A percentile compares a stretch with the other conserved stretches of the same genome.
phyloP scores from a whole-genome alignment of 2,888 invertebrate genomes.

The Cerceris ruficornis region DNA sequence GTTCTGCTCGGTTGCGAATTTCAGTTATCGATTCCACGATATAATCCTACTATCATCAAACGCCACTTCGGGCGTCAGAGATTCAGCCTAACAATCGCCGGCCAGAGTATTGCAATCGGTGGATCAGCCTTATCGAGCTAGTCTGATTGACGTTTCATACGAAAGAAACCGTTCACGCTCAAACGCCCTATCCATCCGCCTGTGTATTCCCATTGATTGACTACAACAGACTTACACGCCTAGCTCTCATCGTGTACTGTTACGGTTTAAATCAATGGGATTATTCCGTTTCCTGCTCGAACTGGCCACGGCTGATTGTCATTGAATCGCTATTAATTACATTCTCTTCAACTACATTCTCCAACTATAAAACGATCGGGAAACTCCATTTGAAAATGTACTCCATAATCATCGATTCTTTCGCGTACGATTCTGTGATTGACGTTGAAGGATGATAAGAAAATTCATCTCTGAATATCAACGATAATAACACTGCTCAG shows the following conservation, averaged over 20 bases:
- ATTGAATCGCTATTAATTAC: too few species aligned
- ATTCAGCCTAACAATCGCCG: slow-evolving; percentile 33
- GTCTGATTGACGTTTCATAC: slow-evolving; percentile 42
- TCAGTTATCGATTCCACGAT: slow-evolving; percentile 23
- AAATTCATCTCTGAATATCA: too few species aligned
- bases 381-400: too few species aligned
- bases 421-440: too few species aligned
- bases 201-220: slow-evolving; percentile 38
- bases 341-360: too few species aligned
- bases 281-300: slow-evolving; percentile 35
- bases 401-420: too few species aligned
- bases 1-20: too few species aligned
- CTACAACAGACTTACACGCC: slow-evolving; percentile 17
- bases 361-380: too few species aligned
- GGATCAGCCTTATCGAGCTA: slow-evolving; percentile 40
- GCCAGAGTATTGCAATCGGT: slow-evolving; percentile 36
- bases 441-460: too few species aligned
- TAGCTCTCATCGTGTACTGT: slow-evolving; percentile 17
- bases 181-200: slow-evolving; percentile 28
- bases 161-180: slow-evolving; percentile 36
- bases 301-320: neutral
- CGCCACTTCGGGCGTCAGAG: slow-evolving; percentile 9
- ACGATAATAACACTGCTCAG: too few species aligned
- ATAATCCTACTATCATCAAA: slow-evolving; percentile 24
- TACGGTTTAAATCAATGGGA: slow-evolving; percentile 50